A percentile compares a stretch with the other conserved stretches of the same genome.
Conservation (phyloP, 1,140 invertebrate species). For the Cataglyphis hispanica region DNA sequence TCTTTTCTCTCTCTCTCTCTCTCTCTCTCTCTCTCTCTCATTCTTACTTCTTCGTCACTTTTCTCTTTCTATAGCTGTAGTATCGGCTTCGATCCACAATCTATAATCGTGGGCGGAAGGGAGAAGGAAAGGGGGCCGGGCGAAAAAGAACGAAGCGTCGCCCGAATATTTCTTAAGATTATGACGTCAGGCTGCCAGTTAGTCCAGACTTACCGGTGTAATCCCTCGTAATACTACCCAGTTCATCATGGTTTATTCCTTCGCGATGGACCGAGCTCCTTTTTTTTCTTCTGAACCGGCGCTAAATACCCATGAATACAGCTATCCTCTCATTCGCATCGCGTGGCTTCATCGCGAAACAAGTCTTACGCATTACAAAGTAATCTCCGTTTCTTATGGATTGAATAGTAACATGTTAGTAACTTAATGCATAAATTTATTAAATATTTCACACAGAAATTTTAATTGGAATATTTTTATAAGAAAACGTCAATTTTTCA, state of each 20-base stretch:
- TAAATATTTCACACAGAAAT: too few relatives aligned
- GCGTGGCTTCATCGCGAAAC: slow-evolving; percentile 8
- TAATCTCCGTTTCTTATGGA: not conserved
- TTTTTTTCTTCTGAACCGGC: slow-evolving; percentile 21
- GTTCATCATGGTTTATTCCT: slow-evolving; percentile 29
- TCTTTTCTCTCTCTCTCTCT: not conserved
- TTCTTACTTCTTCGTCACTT: slow-evolving; percentile 18
- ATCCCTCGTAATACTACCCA: slow-evolving; percentile 83
- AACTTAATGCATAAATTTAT: too few relatives aligned
- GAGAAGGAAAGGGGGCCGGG: slow-evolving; percentile 57
- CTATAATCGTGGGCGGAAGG: slow-evolving; percentile 46
- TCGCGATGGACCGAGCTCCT: not conserved
- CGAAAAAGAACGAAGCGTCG: slow-evolving; percentile 71
- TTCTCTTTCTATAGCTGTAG: slow-evolving; percentile 10
- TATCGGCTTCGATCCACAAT: slow-evolving; percentile 55
- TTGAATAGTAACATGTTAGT: not conserved
- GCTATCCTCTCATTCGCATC: slow-evolving; percentile 26
- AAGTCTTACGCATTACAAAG: not conserved
- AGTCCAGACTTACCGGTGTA: slow-evolving; percentile 84
- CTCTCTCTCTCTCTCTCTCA: not conserved
- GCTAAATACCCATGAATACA: slow-evolving; percentile 48
- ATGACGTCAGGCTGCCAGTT: slow-evolving; percentile 85
- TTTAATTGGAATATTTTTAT: too few relatives aligned
- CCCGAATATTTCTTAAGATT: slow-evolving; percentile 85
- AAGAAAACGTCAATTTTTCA: too few relatives aligned